phyloP scores from a whole-genome alignment of 2,113 vertebrate genomes.

The Sorex araneus region DNA sequence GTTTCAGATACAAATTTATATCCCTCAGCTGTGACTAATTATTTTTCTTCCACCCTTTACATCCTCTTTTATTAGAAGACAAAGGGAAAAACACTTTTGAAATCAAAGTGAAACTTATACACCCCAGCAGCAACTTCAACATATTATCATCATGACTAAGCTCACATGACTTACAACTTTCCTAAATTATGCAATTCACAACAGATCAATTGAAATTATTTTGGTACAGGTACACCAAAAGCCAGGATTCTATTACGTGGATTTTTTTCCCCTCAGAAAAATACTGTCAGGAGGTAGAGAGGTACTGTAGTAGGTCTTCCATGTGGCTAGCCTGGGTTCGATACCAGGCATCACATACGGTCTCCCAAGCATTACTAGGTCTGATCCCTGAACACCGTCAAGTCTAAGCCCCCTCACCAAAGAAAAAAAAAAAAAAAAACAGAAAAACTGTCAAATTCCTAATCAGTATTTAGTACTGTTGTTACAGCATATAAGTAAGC shows the following conservation, averaged over 20 bases:
- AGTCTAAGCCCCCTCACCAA: too few relatives aligned
- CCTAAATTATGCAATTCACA: constrained; percentile 77
- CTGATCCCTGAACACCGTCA: too few relatives aligned
- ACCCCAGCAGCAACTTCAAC: constrained; percentile 73
- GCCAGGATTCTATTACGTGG: not conserved
- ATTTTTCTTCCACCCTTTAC: constrained; percentile 61
- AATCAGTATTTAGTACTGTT: not conserved
- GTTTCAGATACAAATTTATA: constrained; percentile 39
- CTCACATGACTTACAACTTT: constrained; percentile 80
- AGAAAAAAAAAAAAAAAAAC: constrained; percentile 43
- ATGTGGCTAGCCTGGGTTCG: too few relatives aligned
- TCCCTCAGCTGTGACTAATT: constrained; percentile 54
- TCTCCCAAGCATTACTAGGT: too few relatives aligned
- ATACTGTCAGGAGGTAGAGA: not conserved
- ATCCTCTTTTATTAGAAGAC: constrained; percentile 73
- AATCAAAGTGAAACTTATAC: constrained; percentile 69
- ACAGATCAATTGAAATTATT: constrained; percentile 69
- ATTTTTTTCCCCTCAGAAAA: constrained; percentile 51
- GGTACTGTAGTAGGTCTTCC: too few relatives aligned
- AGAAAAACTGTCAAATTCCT: constrained; percentile 24
- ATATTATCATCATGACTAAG: constrained; percentile 76
- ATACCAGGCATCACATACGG: too few relatives aligned
- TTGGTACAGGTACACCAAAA: constrained; percentile 17
- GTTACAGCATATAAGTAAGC: not conserved
- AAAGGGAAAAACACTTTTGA: constrained; percentile 75